A percentile compares a stretch with the other conserved stretches of the same genome.
phyloP scores from a whole-genome alignment of 2,888 invertebrate species.

The Acronicta aceris region DNA sequence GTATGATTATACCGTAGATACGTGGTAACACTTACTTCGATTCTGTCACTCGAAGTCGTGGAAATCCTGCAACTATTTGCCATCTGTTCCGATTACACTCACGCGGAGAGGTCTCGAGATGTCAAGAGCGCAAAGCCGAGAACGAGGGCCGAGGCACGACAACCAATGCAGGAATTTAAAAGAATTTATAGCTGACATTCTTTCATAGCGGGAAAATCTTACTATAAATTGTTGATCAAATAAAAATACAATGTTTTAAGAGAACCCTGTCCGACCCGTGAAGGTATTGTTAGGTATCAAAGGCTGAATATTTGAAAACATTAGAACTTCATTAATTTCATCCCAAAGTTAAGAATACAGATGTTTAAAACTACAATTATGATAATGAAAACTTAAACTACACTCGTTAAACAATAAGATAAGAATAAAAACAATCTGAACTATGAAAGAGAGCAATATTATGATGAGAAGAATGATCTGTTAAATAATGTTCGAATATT shows the following conservation, averaged over 20 bases:
- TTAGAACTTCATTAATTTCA: no score
- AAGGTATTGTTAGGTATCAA: no score
- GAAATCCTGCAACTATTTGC: conserved; percentile 58
- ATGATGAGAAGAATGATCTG: no score
- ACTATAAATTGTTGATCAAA: conserved; percentile 1
- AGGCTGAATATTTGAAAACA: no score
- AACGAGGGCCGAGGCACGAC: conserved; percentile 33
- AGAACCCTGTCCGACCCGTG: no score
- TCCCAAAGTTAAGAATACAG: no score
- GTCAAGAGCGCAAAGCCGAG: conserved; percentile 56
- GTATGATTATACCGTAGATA: conserved; percentile 11
- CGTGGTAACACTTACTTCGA: conserved; percentile 20
- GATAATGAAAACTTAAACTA: no score
- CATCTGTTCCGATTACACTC: conserved; percentile 62
- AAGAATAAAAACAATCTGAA: no score
- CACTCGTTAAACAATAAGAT: no score
- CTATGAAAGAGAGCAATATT: no score
- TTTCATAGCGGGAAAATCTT: conserved; percentile 11
- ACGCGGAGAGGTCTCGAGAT: conserved; percentile 52
- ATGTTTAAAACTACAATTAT: no score
- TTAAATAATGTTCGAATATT: no score
- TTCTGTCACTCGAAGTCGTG: conserved; percentile 37
- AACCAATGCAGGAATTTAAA: conserved; percentile 28
- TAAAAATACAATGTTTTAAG: not conserved
- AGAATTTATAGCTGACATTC: conserved; percentile 31